Evolutionary conservation across 2,113 vertebrate genomes (phyloP).

Genomic region (Pedetes capensis): DNA sequence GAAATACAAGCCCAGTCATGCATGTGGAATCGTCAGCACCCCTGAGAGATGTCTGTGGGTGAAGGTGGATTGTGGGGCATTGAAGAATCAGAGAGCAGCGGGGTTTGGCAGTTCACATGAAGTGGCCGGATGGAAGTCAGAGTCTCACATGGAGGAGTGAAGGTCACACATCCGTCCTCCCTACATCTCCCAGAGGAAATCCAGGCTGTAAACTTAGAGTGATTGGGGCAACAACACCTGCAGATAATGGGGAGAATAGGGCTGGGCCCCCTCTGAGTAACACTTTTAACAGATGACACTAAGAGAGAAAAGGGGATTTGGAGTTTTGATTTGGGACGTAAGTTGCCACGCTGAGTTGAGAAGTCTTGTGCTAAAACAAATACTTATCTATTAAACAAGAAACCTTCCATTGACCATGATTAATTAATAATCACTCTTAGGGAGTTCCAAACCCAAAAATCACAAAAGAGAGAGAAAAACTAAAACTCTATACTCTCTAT

Average conservation of each 20-base stretch:
- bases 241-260: background rate
- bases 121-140: background rate
- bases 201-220: rapidly evolving
- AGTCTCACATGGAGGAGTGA: too few relatives aligned
- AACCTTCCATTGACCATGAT: background rate
- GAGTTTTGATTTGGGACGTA: background rate
- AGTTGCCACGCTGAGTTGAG: background rate
- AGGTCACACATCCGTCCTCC: background rate
- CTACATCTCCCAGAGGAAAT: background rate
- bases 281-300: background rate
- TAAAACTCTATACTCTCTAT: background rate
- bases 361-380: background rate
- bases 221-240: too few relatives aligned
- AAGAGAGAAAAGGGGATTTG: background rate
- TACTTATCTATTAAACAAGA: background rate
- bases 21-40: background rate
- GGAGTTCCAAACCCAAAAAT: background rate
- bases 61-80: rapidly evolving
- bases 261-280: background rate
- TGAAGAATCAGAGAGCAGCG: background rate
- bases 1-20: background rate
- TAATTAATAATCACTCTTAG: background rate
- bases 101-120: background rate
- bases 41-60: too few relatives aligned
- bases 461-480: background rate